Percentiles rank a stretch among this genome's conserved stretches.
phyloP scores from a whole-genome alignment of 2,888 invertebrate species.

The Antitype chi region DNA sequence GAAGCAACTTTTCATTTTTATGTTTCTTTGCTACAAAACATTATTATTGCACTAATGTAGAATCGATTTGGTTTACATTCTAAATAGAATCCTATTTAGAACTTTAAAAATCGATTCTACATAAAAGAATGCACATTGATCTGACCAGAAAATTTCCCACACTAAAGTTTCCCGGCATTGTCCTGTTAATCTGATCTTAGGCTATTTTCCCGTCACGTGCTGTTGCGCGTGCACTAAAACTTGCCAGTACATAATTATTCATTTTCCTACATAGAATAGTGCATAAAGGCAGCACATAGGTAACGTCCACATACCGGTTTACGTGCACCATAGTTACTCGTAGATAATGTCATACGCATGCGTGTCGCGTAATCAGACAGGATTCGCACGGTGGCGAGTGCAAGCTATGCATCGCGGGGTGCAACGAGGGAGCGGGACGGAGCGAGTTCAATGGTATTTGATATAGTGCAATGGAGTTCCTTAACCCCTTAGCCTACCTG shows the following conservation, averaged over 20 bases:
- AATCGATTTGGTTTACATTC: no score
- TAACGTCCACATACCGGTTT: slow-evolving; percentile 76
- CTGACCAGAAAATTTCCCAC: slow-evolving; percentile 16
- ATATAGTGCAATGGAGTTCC: slow-evolving; percentile 90
- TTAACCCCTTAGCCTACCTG: slow-evolving; percentile 91
- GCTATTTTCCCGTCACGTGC: slow-evolving; percentile 54
- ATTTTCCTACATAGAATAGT: slow-evolving; percentile 57
- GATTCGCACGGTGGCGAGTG: slow-evolving; percentile 88
- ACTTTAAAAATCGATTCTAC: neutral
- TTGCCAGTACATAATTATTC: slow-evolving; percentile 40
- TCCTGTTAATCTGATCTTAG: slow-evolving; percentile 33
- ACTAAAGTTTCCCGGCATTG: slow-evolving; percentile 22
- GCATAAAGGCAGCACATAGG: slow-evolving; percentile 65
- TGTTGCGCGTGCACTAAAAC: slow-evolving; percentile 36
- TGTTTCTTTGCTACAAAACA: slow-evolving; percentile 1
- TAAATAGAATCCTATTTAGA: neutral
- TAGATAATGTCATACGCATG: slow-evolving; percentile 88
- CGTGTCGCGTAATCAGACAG: slow-evolving; percentile 88
- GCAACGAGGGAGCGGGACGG: slow-evolving; percentile 84
- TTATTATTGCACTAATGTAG: neutral
- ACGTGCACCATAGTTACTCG: slow-evolving; percentile 78
- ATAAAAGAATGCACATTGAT: neutral
- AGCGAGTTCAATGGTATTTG: slow-evolving; percentile 90
- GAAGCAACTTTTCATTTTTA: slow-evolving; percentile 17
- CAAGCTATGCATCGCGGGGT: slow-evolving; percentile 82